Evolutionary conservation across 2,797 vertebrate species (phyloP), one percentile per base, ranked within the genome.

Genomic region (Dromococcyx pavoninus): DNA sequence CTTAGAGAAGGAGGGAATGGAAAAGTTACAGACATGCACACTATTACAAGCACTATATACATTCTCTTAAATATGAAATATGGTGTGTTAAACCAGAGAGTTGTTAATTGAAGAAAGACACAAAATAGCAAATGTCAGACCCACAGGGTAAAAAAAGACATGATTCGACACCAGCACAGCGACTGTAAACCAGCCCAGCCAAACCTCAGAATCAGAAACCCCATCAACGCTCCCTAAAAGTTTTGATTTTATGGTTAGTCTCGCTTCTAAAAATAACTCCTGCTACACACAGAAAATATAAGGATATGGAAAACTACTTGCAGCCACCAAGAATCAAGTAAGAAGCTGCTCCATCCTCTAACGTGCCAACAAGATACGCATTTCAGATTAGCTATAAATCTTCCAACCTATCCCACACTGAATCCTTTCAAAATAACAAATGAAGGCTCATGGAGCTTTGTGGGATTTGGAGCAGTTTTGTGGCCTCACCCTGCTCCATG

Each of bases 141-240:
- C 76, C 88, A 76, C 7, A 37, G 53, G 13, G 61, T 30, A 74
- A 75, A 86, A 86, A 84, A 35, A 7, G 2, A 0, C 50, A 64
- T 0, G 0, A 43, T 0, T 46, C 62, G 24, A 86, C 73, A 75
- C 13, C 44, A 79, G 6, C 22, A 77, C 0, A 82, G 75, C 46
- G 83, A 90, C 60, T 51, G 48, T 39, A 81, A 48, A 30, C 11
- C 44, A 86, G 73, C 28, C 60, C 17, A 67, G 67, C 35, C 83
- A 91, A 93, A 90, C 60, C 35, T 91, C 93, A 90, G 19, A 21
- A 86, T 60, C 76, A 90, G 70, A 70, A 93, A 73, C 13, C 10
- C 11, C 44, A 93, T 39, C 71, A 70, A 74, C 60, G 51, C 58
- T 71, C 71, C 21, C 17, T 75, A 50, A 41, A n/a, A 53, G 37